phyloP scores from a whole-genome alignment of 2,888 invertebrate genomes.

The Catotricha subobsoleta region DNA sequence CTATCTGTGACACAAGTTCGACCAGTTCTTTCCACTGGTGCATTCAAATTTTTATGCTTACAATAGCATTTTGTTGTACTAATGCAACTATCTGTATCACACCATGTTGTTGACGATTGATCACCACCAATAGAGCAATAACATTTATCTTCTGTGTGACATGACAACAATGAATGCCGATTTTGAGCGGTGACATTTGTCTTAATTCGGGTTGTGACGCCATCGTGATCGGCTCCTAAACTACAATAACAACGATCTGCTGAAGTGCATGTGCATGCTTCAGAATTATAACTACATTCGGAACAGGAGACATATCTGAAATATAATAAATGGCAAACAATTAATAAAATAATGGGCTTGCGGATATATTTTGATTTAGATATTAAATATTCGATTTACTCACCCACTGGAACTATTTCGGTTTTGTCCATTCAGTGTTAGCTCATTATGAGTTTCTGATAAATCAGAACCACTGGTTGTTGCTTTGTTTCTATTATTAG shows the following conservation, averaged over 20 bases:
- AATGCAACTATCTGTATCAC: conserved; percentile 71
- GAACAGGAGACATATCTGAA: conserved; percentile 62
- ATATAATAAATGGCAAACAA: neutral
- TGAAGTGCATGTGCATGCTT: conserved; percentile 56
- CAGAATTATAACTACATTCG: conserved; percentile 71
- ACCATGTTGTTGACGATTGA: conserved; percentile 34
- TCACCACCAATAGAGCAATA: conserved; percentile 37
- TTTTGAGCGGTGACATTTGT: conserved; percentile 15
- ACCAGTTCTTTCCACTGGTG: conserved; percentile 14
- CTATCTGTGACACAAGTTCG: conserved; percentile 34
- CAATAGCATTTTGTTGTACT: conserved; percentile 82
- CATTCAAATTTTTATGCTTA: conserved; percentile 23
- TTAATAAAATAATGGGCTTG: neutral
- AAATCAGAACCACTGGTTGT: conserved; percentile 44
- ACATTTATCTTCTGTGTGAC: conserved; percentile 38
- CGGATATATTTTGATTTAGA: conserved; percentile 2
- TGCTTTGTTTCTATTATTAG: conserved; percentile 13
- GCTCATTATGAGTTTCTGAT: conserved; percentile 40
- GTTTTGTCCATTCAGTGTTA: conserved; percentile 37
- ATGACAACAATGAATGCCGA: conserved; percentile 26
- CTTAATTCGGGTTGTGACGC: conserved; percentile 14
- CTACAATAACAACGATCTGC: conserved; percentile 79
- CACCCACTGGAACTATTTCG: conserved; percentile 44
- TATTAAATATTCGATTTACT: conserved; percentile 13
- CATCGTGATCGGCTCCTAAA: conserved; percentile 37